phyloP scores from a whole-genome alignment of 2,888 invertebrate species.

The Ryuthela nishihirai region DNA sequence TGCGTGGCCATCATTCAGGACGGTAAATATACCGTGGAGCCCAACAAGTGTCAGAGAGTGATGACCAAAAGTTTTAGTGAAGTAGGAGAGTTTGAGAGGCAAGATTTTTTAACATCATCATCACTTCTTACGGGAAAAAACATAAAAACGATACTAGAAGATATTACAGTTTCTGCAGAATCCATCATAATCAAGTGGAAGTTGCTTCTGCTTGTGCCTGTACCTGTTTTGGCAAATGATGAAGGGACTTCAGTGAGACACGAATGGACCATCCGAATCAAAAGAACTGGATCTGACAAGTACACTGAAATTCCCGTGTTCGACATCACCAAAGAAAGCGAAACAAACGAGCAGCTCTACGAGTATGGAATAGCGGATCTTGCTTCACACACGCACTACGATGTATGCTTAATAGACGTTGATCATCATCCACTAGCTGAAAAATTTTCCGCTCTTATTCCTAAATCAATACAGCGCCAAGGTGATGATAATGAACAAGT shows the following conservation, averaged over 20 bases:
- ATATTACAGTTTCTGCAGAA: constrained; percentile 3
- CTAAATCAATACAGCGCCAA: neutral
- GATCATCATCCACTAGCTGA: constrained; percentile 5
- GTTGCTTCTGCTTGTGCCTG: neutral
- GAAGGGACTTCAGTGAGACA: constrained; percentile 6
- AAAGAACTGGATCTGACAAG: constrained; percentile 12
- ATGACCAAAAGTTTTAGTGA: neutral
- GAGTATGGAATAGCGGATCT: constrained; percentile 24
- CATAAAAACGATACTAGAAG: constrained; percentile 5
- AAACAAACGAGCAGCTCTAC: constrained; percentile 17
- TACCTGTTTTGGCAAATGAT: neutral
- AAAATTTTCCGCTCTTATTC: neutral
- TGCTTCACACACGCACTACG: constrained; percentile 16
- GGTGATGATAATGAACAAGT: neutral
- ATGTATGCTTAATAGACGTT: constrained; percentile 26
- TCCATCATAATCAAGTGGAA: constrained; percentile 15
- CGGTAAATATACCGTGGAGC: constrained; percentile 19
- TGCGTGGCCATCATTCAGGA: constrained; percentile 18
- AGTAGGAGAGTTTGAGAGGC: neutral
- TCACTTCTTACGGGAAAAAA: neutral
- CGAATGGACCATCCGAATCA: constrained; percentile 23
- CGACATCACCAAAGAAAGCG: constrained; percentile 9
- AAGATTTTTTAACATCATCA: neutral
- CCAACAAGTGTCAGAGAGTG: constrained; percentile 12
- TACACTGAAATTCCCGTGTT: constrained; percentile 24